Base-by-base conservation (phyloP, 1,140 invertebrate species). In the Drosophila seguyi region DNA sequence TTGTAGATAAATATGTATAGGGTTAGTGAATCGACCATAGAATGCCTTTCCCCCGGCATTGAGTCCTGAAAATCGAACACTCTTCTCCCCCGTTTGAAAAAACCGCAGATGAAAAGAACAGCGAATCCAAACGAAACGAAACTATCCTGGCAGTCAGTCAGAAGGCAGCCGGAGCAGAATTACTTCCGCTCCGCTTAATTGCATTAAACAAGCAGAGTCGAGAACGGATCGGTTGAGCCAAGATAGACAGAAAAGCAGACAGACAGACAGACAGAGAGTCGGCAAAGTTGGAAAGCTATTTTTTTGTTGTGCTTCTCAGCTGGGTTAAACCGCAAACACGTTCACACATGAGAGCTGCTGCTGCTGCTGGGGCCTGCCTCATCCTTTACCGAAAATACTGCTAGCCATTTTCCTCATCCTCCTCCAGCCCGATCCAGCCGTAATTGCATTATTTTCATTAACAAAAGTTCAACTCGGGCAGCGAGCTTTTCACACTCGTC, bases 401-500 rank as follows among this genome's bases (percentile, higher is more conserved):
- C 38, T 25, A 2, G 2, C 25, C 25, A 25, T 25, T 4, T 4
- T n/a, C 11, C 31, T 44, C 38, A 55, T 13, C 29, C 42, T 22
- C 42, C 42, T 14, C 14, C 55, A 29, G 41, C 16, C 53, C 50
- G 29, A 48, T 71, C 20, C 66, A 69, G 44, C 65, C 62, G 76
- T 69, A 88, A 87, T 88, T 88, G 84, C 84, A 88, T 88, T 88
- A 90, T 88, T 90, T 88, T 90, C 84, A 88, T 88, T 88, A 88
- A 88, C 80, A 88, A 90, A 84, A 88, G 85, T 88, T 88, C 18
- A 87, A 77, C 57, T 83, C 72, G 81, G 75, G 52, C 65, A 53
- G 57, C 50, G 63, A 39, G 63, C 41, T 81, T 66, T 78, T 73
- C 65, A 66, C 65, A 71, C 75, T 63, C 74, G 60, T 79, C 82